Base-by-base conservation (phyloP, 2,797 vertebrate genomes). In the Adrianichthys oophorus region DNA sequence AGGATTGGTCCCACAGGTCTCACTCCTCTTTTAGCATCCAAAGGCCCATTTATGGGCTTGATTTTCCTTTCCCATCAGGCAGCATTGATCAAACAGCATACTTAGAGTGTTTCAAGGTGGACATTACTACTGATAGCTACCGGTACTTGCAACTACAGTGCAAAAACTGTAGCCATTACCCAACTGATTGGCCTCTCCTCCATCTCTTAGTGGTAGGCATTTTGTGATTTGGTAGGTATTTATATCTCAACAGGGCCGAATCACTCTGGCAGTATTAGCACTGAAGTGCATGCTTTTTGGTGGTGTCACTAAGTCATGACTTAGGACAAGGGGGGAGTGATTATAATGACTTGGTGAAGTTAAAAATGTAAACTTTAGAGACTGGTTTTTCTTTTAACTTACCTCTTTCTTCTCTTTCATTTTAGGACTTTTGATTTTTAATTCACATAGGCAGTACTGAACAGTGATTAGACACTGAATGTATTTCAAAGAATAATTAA, bases 31-130 rank as follows among this genome's bases (percentile, higher is more conserved):
- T 89, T 90, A 90, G 90, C 87, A 86, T 87, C 83, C 85, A 87
- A 89, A 88, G 87, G 87, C 87, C 84, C 61, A 82, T 85, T 90
- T 91, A 91, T 86, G 76, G 85, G 76, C 86, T 87, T 92, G 90
- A 90, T 91, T 91, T 91, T 77, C 85, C 68, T 78, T 90, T 91
- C 83, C 89, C 86, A 90, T 91, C 87, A 91, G 90, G 79, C 87
- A 62, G 79, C 89, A 90, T 86, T 88, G 86, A 90, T 90, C 89
- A 90, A 90, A 91, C 83, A 85, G 81, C 87, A 88, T 83, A 84
- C 87, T 90, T 88, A 87, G 82, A 66, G 83, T 80, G 86, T 87
- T 86, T 89, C 83, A 90, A 88, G 90, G 87, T 87, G 85, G 86
- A 87, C 87, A 91, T 92, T 92, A 90, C 71, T 76, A 80, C 86